phyloP scores from a whole-genome alignment of 2,113 vertebrate species.

The Nesoenas mayeri region DNA sequence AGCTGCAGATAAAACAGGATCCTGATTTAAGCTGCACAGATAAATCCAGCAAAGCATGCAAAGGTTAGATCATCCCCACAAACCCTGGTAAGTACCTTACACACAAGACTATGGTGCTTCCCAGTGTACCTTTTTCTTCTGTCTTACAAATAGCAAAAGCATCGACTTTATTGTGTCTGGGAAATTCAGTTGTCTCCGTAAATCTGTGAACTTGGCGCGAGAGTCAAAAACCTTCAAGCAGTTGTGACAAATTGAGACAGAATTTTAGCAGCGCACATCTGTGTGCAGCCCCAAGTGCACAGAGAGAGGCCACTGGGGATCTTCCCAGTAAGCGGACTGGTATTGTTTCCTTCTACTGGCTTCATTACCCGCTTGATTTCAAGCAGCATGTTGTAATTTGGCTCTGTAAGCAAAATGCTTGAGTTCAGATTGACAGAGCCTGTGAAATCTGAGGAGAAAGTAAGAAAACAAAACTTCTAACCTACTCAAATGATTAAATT shows the following conservation, averaged over 20 bases:
- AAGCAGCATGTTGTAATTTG: background rate
- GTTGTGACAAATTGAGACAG: background rate
- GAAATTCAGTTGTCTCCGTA: background rate
- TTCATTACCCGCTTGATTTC: background rate
- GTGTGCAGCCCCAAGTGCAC: background rate
- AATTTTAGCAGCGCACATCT: background rate
- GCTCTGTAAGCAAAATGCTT: background rate
- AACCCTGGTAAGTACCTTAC: background rate
- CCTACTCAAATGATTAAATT: background rate
- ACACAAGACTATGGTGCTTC: background rate
- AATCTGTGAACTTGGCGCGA: background rate
- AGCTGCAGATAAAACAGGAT: constrained; percentile 43
- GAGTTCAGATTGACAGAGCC: background rate
- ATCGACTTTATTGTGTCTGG: background rate
- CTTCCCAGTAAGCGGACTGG: background rate
- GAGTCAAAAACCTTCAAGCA: background rate
- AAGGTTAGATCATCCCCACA: background rate
- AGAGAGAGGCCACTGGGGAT: background rate
- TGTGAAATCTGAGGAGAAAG: background rate
- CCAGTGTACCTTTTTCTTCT: background rate
- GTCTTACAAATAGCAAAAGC: background rate
- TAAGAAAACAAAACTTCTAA: background rate
- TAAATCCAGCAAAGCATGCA: background rate
- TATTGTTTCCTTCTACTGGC: background rate
- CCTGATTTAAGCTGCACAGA: background rate